phyloP scores from a whole-genome alignment of 2,797 vertebrate genomes.

The Tokudaia muenninki region DNA sequence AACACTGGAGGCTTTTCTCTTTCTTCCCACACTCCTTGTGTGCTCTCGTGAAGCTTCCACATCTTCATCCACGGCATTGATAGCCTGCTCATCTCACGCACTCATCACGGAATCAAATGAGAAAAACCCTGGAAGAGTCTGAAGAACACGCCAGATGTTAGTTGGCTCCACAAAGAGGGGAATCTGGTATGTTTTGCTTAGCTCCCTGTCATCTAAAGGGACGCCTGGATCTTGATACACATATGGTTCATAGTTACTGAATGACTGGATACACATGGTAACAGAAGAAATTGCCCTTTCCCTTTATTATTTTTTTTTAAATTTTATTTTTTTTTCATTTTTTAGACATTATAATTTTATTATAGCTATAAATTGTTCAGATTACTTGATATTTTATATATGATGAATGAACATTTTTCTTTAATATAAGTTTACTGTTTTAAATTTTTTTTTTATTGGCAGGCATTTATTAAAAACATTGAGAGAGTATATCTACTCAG shows the following conservation, averaged over 20 bases:
- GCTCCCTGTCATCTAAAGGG: not conserved
- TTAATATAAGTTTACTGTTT: constrained; percentile 36
- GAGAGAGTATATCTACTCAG: not conserved
- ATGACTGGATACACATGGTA: not conserved
- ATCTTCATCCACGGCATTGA: not conserved
- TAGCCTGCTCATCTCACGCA: not conserved
- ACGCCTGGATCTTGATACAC: not conserved
- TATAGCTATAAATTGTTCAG: not conserved
- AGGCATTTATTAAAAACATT: not conserved
- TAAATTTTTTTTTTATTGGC: not conserved
- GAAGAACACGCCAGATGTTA: not conserved
- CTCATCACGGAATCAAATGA: not conserved
- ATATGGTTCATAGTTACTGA: not conserved
- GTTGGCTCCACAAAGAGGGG: not conserved
- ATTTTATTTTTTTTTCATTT: too few species aligned
- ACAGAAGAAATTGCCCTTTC: not conserved
- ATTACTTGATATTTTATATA: constrained; percentile 54
- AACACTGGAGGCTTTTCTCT: not conserved
- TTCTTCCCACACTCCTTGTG: not conserved
- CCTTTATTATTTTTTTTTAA: too few species aligned
- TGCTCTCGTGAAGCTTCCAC: not conserved
- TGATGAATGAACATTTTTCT: constrained; percentile 3
- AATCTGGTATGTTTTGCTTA: not conserved
- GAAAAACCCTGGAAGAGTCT: not conserved
- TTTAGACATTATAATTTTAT: constrained; percentile 7